Evolutionary conservation across 92 coral and sea anemone species (phyloP).

Genomic region (Anthopleura xanthogrammica): DNA sequence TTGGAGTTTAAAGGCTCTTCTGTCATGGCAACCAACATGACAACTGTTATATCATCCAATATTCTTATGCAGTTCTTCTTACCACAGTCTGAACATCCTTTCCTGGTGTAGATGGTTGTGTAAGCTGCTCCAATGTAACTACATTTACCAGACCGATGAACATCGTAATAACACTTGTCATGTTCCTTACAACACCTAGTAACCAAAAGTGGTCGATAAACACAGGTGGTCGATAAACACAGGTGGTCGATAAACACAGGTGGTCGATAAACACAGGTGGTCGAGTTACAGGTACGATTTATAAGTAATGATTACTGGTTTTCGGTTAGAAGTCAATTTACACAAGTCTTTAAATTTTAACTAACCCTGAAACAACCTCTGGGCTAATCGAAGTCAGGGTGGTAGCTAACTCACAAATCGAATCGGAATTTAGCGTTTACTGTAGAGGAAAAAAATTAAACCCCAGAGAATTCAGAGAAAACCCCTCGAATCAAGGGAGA

Average conservation of each 20-base stretch:
- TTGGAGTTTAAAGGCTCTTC: too few species aligned
- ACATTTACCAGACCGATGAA: constrained; percentile 31
- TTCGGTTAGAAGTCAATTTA: too few species aligned
- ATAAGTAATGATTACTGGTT: background rate
- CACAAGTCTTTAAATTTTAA: too few species aligned
- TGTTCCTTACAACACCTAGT: constrained; percentile 50
- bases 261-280: background rate
- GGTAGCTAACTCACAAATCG: too few species aligned
- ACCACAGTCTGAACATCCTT: constrained; percentile 46
- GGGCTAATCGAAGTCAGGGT: too few species aligned
- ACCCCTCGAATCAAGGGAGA: too few species aligned
- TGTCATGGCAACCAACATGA: too few species aligned
- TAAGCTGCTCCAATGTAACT: constrained; percentile 23
- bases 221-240: background rate
- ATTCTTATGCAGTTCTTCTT: background rate
- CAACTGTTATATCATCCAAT: too few species aligned
- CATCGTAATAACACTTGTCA: constrained; percentile 40
- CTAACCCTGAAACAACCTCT: too few species aligned
- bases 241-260: background rate
- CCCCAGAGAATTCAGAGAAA: too few species aligned
- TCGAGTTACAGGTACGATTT: background rate
- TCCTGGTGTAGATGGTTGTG: constrained; percentile 19
- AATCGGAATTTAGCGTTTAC: too few species aligned
- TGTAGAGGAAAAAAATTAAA: too few species aligned
- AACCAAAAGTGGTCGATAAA: background rate